Conservation (phyloP, 2,797 vertebrate species). For the Tragelaphus oryx region DNA sequence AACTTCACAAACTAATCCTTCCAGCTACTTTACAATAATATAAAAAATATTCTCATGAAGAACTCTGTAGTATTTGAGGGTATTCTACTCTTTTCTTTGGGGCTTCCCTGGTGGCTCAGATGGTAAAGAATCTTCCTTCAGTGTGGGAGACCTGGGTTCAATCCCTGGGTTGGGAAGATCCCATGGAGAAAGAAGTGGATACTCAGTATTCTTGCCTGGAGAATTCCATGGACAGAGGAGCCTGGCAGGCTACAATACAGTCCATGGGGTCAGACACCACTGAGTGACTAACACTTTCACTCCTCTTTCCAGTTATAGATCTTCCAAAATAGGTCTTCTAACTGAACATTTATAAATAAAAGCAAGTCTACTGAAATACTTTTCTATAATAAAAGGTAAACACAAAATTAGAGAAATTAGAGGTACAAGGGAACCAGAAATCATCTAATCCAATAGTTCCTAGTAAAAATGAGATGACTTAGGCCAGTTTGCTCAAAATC, state of each 20-base stretch:
- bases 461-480: slow-evolving; percentile 19
- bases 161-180: neutral
- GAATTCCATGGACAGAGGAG: neutral
- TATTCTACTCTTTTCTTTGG: neutral
- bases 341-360: neutral
- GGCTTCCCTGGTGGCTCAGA: neutral
- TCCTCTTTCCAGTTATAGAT: neutral
- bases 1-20: slow-evolving; percentile 27
- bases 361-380: neutral
- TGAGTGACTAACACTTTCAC: neutral
- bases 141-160: neutral
- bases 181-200: neutral
- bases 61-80: neutral
- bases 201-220: neutral
- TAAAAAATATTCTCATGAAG: neutral
- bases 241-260: neutral
- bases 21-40: neutral
- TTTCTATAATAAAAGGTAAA: neutral
- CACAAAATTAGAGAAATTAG: neutral
- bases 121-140: neutral
- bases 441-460: neutral
- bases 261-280: neutral
- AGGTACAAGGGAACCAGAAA: neutral
- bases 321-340: neutral
- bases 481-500: slow-evolving; percentile 12